Conservation (phyloP, 1,140 invertebrate species). For the Bombus soroeensis region DNA sequence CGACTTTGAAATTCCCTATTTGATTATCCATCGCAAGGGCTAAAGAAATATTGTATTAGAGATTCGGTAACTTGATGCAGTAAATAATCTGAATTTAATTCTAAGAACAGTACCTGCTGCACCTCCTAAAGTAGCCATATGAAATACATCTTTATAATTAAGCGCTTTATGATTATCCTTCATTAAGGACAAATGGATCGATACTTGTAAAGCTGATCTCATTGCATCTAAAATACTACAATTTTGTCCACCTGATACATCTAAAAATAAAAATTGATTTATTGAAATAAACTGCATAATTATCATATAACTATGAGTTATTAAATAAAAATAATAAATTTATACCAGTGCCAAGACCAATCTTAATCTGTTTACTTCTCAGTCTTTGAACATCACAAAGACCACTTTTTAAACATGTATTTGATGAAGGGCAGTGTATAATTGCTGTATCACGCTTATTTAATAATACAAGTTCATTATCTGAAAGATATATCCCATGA, state of each 20-base stretch:
- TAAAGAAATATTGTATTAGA: slow-evolving; percentile 78
- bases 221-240: slow-evolving; percentile 91
- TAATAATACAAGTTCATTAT: slow-evolving; percentile 89
- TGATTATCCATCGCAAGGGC: slow-evolving; percentile 88
- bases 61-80: neutral
- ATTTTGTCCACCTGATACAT: slow-evolving; percentile 92
- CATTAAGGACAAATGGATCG: slow-evolving; percentile 85
- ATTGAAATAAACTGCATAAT: slow-evolving; percentile 31
- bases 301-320: neutral
- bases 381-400: slow-evolving; percentile 90
- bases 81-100: slow-evolving; percentile 21
- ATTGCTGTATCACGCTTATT: slow-evolving; percentile 85
- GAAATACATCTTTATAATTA: slow-evolving; percentile 90
- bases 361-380: slow-evolving; percentile 85
- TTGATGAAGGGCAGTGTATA: slow-evolving; percentile 94
- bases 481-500: slow-evolving; percentile 90
- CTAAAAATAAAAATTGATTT: slow-evolving; percentile 80
- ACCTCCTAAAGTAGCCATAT: slow-evolving; percentile 93
- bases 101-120: slow-evolving; percentile 86
- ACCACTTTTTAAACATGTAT: slow-evolving; percentile 92
- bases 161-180: slow-evolving; percentile 84
- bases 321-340: slow-evolving; percentile 8
- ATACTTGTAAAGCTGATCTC: slow-evolving; percentile 88
- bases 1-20: slow-evolving; percentile 90
- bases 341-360: slow-evolving; percentile 93